Conservation (phyloP, 2,113 vertebrate species). For the Rhabdornis inornatus region DNA sequence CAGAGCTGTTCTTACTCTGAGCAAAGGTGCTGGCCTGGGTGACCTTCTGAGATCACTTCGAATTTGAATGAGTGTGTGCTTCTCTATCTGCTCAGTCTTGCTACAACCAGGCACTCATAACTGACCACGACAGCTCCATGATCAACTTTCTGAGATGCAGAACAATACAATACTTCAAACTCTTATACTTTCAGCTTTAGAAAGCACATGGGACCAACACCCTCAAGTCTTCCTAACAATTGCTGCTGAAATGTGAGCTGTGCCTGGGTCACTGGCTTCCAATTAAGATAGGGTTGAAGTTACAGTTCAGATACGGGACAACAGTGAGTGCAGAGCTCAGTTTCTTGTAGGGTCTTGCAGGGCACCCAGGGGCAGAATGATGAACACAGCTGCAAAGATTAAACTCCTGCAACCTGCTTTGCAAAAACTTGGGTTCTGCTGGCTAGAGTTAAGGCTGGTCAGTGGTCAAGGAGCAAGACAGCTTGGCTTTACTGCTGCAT, state of each 20-base stretch:
- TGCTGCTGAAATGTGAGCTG: not conserved
- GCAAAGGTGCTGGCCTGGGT: not conserved
- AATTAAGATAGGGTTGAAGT: not conserved
- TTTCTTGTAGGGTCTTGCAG: not conserved
- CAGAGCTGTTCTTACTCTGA: not conserved
- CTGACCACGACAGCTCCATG: not conserved
- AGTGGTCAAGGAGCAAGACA: not conserved
- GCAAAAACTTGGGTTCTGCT: not conserved
- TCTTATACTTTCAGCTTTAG: not conserved
- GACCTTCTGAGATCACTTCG: not conserved
- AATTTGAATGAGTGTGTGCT: not conserved
- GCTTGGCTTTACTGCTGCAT: not conserved
- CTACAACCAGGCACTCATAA: not conserved
- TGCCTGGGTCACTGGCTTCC: not conserved
- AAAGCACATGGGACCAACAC: not conserved
- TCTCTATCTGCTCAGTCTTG: not conserved
- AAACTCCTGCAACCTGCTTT: not conserved
- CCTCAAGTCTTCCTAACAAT: not conserved
- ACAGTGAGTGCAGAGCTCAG: rapidly evolving
- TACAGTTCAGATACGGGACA: not conserved
- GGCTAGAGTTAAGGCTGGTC: not conserved
- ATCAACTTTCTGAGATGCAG: not conserved
- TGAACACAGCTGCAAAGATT: not conserved
- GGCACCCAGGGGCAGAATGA: not conserved
- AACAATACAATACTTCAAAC: not conserved